Conservation (phyloP, 2,888 invertebrate species). For the Drosophila dives region DNA sequence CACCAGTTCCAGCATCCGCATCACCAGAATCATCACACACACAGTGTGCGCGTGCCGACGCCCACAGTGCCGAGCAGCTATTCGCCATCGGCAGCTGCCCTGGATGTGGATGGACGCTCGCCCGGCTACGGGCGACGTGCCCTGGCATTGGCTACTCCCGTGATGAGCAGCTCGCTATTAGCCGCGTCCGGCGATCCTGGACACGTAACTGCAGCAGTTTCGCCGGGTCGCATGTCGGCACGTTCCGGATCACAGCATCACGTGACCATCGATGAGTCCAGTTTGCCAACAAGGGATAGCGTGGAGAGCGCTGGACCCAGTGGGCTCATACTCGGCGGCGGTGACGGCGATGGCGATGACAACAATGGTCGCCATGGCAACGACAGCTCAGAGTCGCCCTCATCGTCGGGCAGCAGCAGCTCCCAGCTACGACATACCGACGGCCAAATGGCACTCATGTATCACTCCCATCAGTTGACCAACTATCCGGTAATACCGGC, state of each 20-base stretch:
- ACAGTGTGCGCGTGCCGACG: conserved; percentile 79
- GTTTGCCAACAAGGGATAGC: conserved; percentile 76
- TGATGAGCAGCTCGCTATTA: conserved; percentile 46
- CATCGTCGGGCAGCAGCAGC: conserved; percentile 76
- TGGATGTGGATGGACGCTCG: conserved; percentile 41
- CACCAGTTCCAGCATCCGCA: conserved; percentile 84
- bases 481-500: conserved; percentile 84
- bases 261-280: conserved; percentile 84
- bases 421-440: conserved; percentile 69
- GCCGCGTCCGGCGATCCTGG: conserved; percentile 38
- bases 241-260: conserved; percentile 83
- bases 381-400: conserved; percentile 81
- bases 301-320: conserved; percentile 68
- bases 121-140: conserved; percentile 48
- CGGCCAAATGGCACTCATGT: conserved; percentile 84
- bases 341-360: conserved; percentile 69
- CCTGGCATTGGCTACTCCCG: conserved; percentile 42
- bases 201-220: conserved; percentile 85
- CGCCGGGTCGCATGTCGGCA: conserved; percentile 86
- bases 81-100: conserved; percentile 39
- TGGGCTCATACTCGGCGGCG: conserved; percentile 65
- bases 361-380: conserved; percentile 56
- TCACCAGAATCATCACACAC: conserved; percentile 83
- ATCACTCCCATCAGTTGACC: conserved; percentile 84
- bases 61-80: conserved; percentile 80